Percentiles rank a stretch among this genome's conserved stretches.
Evolutionary conservation across 2,797 vertebrate genomes (phyloP).

Genomic region (Rhyacichthys aspro): DNA sequence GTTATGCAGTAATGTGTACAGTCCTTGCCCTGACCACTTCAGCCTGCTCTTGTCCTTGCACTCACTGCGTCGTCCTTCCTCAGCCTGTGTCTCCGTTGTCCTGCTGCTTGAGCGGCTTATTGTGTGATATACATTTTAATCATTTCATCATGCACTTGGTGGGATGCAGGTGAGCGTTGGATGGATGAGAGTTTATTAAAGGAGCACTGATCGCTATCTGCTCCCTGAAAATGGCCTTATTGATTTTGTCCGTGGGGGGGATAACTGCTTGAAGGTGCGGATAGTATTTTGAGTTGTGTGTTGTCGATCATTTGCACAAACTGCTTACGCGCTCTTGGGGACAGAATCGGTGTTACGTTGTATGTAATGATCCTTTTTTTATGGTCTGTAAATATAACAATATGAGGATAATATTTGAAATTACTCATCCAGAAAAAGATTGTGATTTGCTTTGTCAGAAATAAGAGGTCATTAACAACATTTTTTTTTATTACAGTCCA

Average conservation of each 20-base stretch:
- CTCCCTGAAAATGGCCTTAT: constrained; percentile 75
- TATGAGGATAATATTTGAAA: not conserved
- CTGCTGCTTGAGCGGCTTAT: constrained; percentile 42
- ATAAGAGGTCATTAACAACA: not conserved
- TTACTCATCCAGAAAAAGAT: not conserved
- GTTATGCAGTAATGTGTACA: not conserved
- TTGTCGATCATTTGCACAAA: constrained; percentile 60
- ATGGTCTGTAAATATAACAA: constrained; percentile 2
- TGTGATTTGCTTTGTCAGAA: not conserved
- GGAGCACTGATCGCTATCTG: constrained; percentile 76
- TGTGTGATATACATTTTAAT: constrained; percentile 75
- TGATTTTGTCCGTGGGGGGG: constrained; percentile 69
- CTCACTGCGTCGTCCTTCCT: constrained; percentile 33
- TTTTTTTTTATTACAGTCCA: not conserved
- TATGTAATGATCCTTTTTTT: too few species aligned
- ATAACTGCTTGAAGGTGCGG: constrained; percentile 48
- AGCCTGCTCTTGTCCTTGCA: constrained; percentile 38
- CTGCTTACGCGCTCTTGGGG: constrained; percentile 26
- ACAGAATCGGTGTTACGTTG: constrained; percentile 21
- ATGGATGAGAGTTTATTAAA: constrained; percentile 80
- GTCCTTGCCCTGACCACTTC: constrained; percentile 1
- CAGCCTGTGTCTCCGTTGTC: constrained; percentile 44
- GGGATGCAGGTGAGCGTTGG: constrained; percentile 59
- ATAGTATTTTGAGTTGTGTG: constrained; percentile 39
- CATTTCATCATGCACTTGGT: constrained; percentile 66